Conservation (phyloP, 2,113 vertebrate genomes). For the Onychorhynchus coronatus region DNA sequence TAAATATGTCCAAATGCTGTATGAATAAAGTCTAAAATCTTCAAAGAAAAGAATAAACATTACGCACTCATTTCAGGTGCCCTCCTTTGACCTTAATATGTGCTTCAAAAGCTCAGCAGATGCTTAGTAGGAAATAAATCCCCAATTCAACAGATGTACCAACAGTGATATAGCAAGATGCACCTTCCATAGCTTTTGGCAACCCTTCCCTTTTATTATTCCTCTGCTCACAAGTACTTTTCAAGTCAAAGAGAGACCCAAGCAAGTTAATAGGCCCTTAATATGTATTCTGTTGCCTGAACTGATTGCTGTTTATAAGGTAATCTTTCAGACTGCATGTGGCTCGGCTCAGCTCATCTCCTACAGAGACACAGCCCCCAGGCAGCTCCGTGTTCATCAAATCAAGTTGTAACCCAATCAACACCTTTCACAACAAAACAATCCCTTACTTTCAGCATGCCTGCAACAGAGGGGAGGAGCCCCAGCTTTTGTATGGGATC, state of each 20-base stretch:
- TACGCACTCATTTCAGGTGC: constrained; percentile 68
- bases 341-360: constrained; percentile 68
- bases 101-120: constrained; percentile 73
- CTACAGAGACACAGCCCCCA: constrained; percentile 72
- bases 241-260: constrained; percentile 70
- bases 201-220: constrained; percentile 70
- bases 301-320: constrained; percentile 71
- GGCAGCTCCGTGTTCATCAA: constrained; percentile 78
- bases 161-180: constrained; percentile 30
- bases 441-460: constrained; percentile 51
- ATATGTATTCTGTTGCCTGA: constrained; percentile 56
- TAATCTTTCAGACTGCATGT: constrained; percentile 69
- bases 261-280: constrained; percentile 64
- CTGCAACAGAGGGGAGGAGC: constrained; percentile 24
- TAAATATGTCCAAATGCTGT: constrained; percentile 44
- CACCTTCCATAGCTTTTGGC: constrained; percentile 62
- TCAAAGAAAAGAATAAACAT: constrained; percentile 70
- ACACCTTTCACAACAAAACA: constrained; percentile 61
- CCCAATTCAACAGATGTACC: constrained; percentile 64
- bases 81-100: constrained; percentile 55
- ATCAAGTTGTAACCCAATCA: constrained; percentile 77
- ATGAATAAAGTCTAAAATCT: constrained; percentile 57
- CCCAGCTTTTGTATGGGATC: constrained; percentile 52
- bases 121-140: constrained; percentile 69
- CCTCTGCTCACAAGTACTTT: constrained; percentile 59